These are phyloP conservation scores for Listrodromus nycthemerus DNA, from an alignment of 2,888 invertebrate genomes.

Conservation along the genomic window DNA sequence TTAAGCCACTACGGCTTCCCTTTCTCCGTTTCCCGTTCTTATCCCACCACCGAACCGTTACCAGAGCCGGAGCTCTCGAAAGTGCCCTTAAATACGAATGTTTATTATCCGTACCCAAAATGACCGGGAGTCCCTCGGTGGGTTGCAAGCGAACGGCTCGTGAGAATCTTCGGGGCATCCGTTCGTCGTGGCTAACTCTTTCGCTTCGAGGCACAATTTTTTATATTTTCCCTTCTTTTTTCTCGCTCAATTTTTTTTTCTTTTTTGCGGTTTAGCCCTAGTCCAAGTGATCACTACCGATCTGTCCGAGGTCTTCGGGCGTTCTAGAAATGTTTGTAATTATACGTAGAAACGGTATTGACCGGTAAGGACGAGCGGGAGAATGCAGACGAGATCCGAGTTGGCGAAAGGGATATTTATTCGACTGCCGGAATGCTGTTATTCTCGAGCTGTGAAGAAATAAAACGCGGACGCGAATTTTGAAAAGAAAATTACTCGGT, in stretches of 20 bases:
- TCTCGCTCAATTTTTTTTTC: too few relatives aligned
- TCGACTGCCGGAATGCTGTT: conserved; percentile 39
- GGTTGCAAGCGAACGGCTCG: conserved; percentile 45
- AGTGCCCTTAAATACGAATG: conserved; percentile 69
- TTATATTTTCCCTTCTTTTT: not conserved
- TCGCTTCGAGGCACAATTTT: not conserved
- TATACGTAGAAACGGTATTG: conserved; percentile 49
- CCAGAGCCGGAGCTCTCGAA: conserved; percentile 55
- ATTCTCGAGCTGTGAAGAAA: conserved; percentile 33
- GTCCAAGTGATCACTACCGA: conserved; percentile 50
- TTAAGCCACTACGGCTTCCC: conserved; percentile 35
- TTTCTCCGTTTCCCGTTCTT: conserved; percentile 32
- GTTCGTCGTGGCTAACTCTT: conserved; percentile 39
- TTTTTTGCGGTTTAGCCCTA: not conserved
- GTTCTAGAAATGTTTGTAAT: conserved; percentile 59
- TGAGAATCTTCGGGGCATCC: conserved; percentile 63
- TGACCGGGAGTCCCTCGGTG: conserved; percentile 38
- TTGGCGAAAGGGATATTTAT: conserved; percentile 21
- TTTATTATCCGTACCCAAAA: conserved; percentile 67
- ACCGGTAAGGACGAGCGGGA: conserved; percentile 5
- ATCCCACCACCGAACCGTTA: conserved; percentile 39
- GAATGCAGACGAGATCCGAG: not conserved
- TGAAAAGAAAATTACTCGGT: too few relatives aligned
- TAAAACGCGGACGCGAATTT: conserved; percentile 3
- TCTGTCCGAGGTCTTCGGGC: conserved; percentile 2